phyloP scores from a whole-genome alignment of 2,797 vertebrate species.

The Crocodylus rhombifer region DNA sequence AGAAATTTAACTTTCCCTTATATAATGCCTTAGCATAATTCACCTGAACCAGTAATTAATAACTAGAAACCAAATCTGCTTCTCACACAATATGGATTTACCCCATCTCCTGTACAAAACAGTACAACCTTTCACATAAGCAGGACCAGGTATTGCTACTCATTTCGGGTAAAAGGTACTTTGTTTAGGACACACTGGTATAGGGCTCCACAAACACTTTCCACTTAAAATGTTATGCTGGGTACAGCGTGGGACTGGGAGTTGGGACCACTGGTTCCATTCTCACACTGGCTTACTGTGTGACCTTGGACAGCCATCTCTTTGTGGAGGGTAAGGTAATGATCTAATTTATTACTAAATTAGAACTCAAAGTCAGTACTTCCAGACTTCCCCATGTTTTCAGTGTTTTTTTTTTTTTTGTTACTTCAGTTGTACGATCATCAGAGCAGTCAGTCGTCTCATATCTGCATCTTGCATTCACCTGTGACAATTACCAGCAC shows the following conservation, averaged over 20 bases:
- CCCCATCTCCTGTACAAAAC: not conserved
- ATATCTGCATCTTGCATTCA: not conserved
- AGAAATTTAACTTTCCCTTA: not conserved
- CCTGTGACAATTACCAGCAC: not conserved
- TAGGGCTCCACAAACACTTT: not conserved
- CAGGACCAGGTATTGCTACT: not conserved
- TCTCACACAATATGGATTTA: not conserved
- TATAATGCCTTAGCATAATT: not conserved
- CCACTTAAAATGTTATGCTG: not conserved
- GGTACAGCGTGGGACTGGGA: not conserved
- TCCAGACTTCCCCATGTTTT: constrained; percentile 1
- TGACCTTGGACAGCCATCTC: constrained; percentile 4
- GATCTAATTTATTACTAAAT: not conserved
- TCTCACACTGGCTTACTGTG: not conserved
- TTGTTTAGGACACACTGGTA: not conserved
- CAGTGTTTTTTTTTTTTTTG: not conserved
- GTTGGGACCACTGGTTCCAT: not conserved
- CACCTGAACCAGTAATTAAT: not conserved
- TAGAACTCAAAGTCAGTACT: not conserved
- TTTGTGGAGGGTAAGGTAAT: constrained; percentile 27
- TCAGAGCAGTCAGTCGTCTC: not conserved
- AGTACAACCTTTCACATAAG: not conserved
- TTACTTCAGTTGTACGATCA: not conserved
- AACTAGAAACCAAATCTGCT: not conserved
- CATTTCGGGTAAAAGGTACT: not conserved